These are phyloP conservation scores for Sminthopsis crassicaudata DNA, from an alignment of 2,113 vertebrate species.

Conservation along the genomic window DNA sequence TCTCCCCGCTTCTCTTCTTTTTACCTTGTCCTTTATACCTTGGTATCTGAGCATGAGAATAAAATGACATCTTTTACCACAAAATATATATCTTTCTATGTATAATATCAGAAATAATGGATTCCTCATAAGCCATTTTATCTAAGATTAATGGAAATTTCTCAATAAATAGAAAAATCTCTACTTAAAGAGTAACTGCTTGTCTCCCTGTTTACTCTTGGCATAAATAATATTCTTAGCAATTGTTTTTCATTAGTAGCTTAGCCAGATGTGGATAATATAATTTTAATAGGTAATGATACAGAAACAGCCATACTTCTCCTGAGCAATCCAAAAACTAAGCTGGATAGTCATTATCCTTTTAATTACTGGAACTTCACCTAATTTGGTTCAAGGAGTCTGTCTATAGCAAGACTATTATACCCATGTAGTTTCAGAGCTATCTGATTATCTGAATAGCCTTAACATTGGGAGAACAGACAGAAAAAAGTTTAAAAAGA, in stretches of 20 bases:
- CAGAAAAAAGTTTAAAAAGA: neutral
- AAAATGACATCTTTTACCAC: constrained; percentile 76
- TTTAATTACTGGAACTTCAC: neutral
- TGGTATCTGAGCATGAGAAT: constrained; percentile 82
- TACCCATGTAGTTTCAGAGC: neutral
- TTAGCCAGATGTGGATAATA: rapidly evolving
- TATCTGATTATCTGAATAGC: neutral
- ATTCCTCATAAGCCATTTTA: constrained; percentile 40
- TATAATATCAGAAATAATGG: constrained; percentile 24
- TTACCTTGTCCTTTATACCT: constrained; percentile 81
- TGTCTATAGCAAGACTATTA: neutral
- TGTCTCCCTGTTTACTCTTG: neutral
- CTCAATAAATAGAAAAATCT: constrained; percentile 1
- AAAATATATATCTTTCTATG: constrained; percentile 22
- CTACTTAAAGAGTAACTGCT: neutral
- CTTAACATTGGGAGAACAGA: neutral
- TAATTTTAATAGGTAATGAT: neutral
- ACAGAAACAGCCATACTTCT: neutral
- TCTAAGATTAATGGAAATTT: neutral
- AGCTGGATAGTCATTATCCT: neutral
- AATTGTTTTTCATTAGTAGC: neutral
- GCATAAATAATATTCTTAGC: neutral
- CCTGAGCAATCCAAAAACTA: neutral
- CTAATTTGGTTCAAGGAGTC: neutral
- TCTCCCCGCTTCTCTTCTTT: constrained; percentile 77